Percentiles rank a stretch among this genome's conserved stretches.
phyloP scores from a whole-genome alignment of 64 coral and sea anemone species.

The Pocillopora verrucosa region DNA sequence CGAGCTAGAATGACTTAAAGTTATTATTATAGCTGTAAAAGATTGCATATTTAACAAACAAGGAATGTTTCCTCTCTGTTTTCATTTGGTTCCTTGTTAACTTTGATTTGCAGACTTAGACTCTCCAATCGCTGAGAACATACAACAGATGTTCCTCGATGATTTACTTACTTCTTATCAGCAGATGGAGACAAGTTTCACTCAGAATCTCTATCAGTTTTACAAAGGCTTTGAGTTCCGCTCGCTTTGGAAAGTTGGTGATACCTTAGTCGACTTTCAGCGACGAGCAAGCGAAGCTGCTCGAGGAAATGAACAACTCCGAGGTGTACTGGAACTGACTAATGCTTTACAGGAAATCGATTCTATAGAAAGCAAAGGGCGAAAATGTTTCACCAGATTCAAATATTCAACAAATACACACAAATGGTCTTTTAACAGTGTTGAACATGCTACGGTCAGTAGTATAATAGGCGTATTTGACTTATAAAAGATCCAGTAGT shows the following conservation, averaged over 20 bases:
- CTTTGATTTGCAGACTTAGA: not conserved
- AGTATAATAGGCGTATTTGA: not conserved
- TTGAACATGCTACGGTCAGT: not conserved
- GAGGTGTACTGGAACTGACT: not conserved
- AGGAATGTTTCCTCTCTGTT: not conserved
- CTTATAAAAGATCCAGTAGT: no score
- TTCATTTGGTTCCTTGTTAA: not conserved
- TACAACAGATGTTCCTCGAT: conserved; percentile 11
- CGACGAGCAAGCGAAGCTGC: not conserved
- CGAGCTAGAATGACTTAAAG: no score
- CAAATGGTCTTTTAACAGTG: conserved; percentile 16
- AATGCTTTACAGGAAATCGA: conserved; percentile 14
- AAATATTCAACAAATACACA: not conserved
- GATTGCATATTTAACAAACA: no score
- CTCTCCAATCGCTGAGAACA: not conserved
- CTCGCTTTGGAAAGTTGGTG: not conserved
- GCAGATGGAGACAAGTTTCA: not conserved
- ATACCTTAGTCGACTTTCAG: not conserved
- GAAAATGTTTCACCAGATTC: conserved; percentile 13
- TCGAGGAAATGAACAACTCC: not conserved
- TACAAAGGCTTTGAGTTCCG: conserved; percentile 2
- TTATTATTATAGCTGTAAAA: no score
- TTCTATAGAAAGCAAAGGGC: not conserved
- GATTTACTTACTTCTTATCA: not conserved
- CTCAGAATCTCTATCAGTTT: not conserved